phyloP scores from a whole-genome alignment of 2,888 invertebrate species.

The Dastarcus helophoroides region DNA sequence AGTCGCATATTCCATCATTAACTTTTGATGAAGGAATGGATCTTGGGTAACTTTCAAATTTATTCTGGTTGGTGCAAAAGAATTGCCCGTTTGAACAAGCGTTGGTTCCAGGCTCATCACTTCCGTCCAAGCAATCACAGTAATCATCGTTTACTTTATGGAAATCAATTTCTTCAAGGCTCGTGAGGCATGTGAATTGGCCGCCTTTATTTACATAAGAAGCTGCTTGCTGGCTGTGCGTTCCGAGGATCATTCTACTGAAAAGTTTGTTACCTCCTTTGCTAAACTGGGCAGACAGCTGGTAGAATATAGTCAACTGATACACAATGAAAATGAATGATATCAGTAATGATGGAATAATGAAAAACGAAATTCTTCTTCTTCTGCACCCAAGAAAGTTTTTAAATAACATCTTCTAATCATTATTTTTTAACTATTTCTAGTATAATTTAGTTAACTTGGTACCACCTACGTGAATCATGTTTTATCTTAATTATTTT shows the following conservation, averaged over 20 bases:
- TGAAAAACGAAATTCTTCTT: too few relatives aligned
- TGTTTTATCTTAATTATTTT: too few relatives aligned
- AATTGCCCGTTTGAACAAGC: conserved; percentile 80
- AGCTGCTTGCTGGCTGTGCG: conserved; percentile 3
- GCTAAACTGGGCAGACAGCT: too few relatives aligned
- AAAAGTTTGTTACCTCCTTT: too few relatives aligned
- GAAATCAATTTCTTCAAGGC: conserved; percentile 8
- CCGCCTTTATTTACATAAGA: conserved; percentile 6
- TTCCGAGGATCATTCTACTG: conserved; percentile 6
- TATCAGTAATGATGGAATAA: too few relatives aligned
- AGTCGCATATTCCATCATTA: conserved; percentile 91
- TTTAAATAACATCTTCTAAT: too few relatives aligned
- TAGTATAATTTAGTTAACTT: too few relatives aligned
- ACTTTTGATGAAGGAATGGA: conserved; percentile 67
- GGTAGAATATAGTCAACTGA: too few relatives aligned
- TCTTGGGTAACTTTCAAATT: conserved; percentile 30
- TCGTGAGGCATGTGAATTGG: conserved; percentile 9
- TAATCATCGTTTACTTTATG: conserved; percentile 85
- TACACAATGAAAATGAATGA: too few relatives aligned
- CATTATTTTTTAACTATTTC: too few relatives aligned
- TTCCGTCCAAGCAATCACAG: conserved; percentile 90
- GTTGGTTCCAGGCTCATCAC: conserved; percentile 76
- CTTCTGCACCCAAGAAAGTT: too few relatives aligned
- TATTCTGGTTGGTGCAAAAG: conserved; percentile 58
- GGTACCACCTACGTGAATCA: too few relatives aligned